These are phyloP conservation scores for Zaprionus inermis DNA, from an alignment of 1,140 invertebrate genomes.

Conservation along the genomic window DNA sequence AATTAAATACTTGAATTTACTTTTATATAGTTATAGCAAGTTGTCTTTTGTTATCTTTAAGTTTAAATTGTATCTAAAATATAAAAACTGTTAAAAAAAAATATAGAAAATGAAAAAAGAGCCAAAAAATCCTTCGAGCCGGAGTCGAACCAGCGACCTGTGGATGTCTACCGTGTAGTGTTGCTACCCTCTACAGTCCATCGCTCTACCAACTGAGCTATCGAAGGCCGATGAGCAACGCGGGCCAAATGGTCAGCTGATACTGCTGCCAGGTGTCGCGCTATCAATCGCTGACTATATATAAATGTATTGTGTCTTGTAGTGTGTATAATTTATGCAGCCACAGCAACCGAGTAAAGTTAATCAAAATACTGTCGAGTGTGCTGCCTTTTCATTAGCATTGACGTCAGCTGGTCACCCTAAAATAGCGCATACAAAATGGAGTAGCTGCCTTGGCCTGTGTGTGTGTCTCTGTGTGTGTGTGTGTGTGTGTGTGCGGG, in stretches of 20 bases:
- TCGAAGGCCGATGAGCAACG: conserved; percentile 86
- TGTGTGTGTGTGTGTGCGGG: conserved; percentile 42
- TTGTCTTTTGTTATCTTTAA: no score
- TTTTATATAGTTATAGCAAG: background rate
- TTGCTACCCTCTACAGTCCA: conserved; percentile 89
- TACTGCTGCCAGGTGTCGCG: conserved; percentile 6
- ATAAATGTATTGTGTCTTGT: background rate
- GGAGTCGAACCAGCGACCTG: conserved; percentile 89
- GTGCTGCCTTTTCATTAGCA: conserved; percentile 11
- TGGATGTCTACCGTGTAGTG: conserved; percentile 85
- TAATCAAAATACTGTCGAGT: background rate
- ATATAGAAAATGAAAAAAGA: background rate
- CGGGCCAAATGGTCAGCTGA: conserved; percentile 13
- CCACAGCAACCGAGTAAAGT: conserved; percentile 1
- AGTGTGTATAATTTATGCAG: conserved; percentile 31
- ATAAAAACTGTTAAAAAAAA: background rate
- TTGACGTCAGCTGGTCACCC: conserved; percentile 68
- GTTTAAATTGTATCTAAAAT: no score
- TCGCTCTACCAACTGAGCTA: conserved; percentile 95
- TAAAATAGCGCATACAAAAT: conserved; percentile 68
- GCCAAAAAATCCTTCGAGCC: conserved; percentile 86
- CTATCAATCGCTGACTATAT: conserved; percentile 15
- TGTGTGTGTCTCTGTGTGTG: conserved; percentile 22
- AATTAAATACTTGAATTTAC: background rate
- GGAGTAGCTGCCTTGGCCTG: conserved; percentile 53